phyloP scores from a whole-genome alignment of 2,797 vertebrate genomes.

The Melanotaenia boesemani region DNA sequence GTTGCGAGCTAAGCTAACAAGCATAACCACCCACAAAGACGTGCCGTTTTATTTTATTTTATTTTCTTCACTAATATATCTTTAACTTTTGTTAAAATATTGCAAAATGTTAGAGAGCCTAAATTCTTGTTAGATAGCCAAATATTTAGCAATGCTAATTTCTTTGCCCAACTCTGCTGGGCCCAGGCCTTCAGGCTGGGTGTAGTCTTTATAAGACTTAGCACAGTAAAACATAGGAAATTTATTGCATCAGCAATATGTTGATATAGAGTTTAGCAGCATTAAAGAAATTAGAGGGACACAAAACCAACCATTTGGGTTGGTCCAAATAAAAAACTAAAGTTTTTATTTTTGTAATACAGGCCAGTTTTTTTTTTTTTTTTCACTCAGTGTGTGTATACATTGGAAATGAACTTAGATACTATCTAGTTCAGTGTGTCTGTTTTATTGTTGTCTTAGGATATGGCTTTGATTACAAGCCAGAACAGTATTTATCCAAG shows the following conservation, averaged over 20 bases:
- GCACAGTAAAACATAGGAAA: neutral
- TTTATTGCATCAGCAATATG: neutral
- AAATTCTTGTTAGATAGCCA: neutral
- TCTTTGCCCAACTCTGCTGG: neutral
- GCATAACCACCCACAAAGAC: neutral
- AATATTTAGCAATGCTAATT: constrained; percentile 6
- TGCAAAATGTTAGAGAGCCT: too few species aligned
- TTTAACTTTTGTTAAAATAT: too few species aligned
- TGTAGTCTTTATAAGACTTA: neutral
- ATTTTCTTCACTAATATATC: too few species aligned
- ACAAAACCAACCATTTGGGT: neutral
- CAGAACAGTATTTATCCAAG: constrained; percentile 68
- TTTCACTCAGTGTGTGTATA: constrained; percentile 11
- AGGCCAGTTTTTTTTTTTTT: neutral
- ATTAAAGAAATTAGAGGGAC: neutral
- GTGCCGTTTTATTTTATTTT: too few species aligned
- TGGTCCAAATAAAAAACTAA: neutral
- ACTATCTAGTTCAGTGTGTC: constrained; percentile 4
- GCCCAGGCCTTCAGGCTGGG: neutral
- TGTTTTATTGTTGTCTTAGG: constrained; percentile 38
- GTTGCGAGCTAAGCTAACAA: neutral
- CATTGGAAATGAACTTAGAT: constrained; percentile 3
- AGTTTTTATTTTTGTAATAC: constrained; percentile 5
- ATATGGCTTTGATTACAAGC: constrained; percentile 71
- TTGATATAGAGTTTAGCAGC: neutral